Conservation (phyloP, 1,140 invertebrate species). For the Megalonaias nervosa region DNA sequence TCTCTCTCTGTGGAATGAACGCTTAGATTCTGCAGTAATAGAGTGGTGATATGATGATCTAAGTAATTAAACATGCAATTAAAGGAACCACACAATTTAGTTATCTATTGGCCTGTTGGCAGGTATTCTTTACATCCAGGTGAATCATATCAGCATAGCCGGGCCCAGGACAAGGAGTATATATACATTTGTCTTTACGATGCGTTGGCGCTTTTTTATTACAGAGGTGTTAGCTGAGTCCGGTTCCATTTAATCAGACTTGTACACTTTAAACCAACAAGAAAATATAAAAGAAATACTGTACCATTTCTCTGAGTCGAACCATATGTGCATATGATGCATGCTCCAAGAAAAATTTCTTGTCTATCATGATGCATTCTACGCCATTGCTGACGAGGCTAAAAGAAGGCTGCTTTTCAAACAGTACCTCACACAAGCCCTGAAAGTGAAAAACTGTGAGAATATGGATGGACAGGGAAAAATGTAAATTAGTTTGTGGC, state of each 20-base stretch:
- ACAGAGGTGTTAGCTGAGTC: not conserved
- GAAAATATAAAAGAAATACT: conserved; percentile 8
- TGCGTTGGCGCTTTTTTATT: not conserved
- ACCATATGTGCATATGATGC: conserved; percentile 47
- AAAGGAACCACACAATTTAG: no score
- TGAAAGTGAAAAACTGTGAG: conserved; percentile 14
- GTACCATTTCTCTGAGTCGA: conserved; percentile 50
- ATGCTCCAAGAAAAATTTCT: conserved; percentile 60
- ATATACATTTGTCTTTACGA: not conserved
- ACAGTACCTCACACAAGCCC: conserved; percentile 61
- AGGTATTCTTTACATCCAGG: not conserved
- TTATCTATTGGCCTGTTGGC: not conserved
- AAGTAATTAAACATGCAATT: no score
- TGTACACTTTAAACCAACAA: not conserved
- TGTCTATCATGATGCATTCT: conserved; percentile 65
- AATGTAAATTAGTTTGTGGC: no score
- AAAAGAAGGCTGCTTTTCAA: conserved; percentile 57
- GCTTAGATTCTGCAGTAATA: no score
- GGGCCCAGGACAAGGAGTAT: not conserved
- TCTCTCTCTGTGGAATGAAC: no score
- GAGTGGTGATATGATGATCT: no score
- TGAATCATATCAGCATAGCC: not conserved
- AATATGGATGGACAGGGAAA: no score
- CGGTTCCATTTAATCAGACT: not conserved
- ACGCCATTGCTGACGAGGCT: conserved; percentile 66